Conservation (phyloP, 2,797 vertebrate species). For the Pseudochirops cupreus region DNA sequence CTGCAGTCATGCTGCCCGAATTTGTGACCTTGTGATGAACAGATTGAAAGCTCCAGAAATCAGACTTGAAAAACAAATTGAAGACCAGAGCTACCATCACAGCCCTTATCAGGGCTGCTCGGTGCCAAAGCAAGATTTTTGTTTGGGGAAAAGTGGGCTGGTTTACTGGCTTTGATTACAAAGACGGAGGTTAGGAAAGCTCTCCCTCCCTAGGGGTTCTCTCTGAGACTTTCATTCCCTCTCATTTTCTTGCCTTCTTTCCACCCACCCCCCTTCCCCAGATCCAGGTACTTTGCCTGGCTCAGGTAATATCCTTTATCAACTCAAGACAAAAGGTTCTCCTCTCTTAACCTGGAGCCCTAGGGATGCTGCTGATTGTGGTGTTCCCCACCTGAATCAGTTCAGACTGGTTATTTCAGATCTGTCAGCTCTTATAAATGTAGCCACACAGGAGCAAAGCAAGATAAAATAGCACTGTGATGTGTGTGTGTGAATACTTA, state of each 20-base stretch:
- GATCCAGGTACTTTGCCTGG: constrained; percentile 41
- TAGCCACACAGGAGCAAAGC: constrained; percentile 64
- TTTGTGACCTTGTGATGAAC: neutral
- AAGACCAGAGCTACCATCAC: neutral
- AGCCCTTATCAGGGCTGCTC: neutral
- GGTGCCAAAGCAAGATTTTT: neutral
- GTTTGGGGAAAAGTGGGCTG: neutral
- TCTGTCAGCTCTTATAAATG: constrained; percentile 82
- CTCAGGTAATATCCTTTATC: constrained; percentile 71
- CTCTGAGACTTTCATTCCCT: neutral
- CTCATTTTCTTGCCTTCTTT: neutral
- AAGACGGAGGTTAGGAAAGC: neutral
- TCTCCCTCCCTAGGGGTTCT: neutral
- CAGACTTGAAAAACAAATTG: neutral
- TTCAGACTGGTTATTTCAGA: constrained; percentile 77
- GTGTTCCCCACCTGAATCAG: constrained; percentile 70
- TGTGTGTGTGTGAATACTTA: constrained; percentile 27
- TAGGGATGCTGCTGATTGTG: constrained; percentile 60
- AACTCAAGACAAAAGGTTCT: constrained; percentile 70
- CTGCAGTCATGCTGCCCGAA: neutral
- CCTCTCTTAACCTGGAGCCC: constrained; percentile 20
- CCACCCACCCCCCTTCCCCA: neutral
- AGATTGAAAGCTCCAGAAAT: neutral
- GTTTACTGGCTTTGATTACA: neutral
- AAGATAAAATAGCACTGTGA: constrained; percentile 72